Evolutionary conservation across 2,888 invertebrate species (phyloP).

Genomic region (Lepeophtheirus nordmannii): DNA sequence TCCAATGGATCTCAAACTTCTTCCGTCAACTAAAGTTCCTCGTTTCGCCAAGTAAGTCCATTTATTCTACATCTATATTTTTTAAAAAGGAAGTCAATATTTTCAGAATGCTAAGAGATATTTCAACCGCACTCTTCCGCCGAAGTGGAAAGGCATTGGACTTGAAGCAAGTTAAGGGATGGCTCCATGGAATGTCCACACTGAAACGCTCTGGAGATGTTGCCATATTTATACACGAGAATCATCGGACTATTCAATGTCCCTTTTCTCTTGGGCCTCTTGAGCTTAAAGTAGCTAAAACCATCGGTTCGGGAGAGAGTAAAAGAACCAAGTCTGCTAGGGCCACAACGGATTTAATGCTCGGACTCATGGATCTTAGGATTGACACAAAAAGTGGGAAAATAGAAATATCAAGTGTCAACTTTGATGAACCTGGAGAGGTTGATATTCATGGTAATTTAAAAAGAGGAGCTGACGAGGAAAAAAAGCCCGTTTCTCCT

Average conservation of each 20-base stretch:
- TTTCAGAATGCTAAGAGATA: not conserved
- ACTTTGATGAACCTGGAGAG: slow-evolving; percentile 15
- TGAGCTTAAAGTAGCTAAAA: slow-evolving; percentile 8
- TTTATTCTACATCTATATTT: not conserved
- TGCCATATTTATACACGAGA: slow-evolving; percentile 13
- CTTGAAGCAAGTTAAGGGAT: not conserved
- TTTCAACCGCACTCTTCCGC: not conserved
- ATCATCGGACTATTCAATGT: slow-evolving; percentile 14
- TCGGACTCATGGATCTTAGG: slow-evolving; percentile 7
- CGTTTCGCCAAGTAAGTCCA: too few species aligned
- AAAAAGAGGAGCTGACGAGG: not conserved
- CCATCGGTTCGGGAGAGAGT: not conserved
- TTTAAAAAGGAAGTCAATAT: not conserved
- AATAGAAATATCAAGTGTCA: slow-evolving; percentile 2
- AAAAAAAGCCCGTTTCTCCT: not conserved
- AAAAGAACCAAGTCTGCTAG: not conserved
- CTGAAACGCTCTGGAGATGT: slow-evolving; percentile 18
- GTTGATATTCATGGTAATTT: slow-evolving; percentile 12
- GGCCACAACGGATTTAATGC: slow-evolving; percentile 12
- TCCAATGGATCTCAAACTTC: slow-evolving; percentile 21
- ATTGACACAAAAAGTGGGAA: not conserved
- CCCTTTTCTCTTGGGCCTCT: slow-evolving; percentile 16
- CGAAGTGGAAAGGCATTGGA: not conserved
- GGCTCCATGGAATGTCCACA: slow-evolving; percentile 20
- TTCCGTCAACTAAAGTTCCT: not conserved